Percentiles rank a stretch among this genome's conserved stretches.
These are phyloP conservation scores for Patella caerulea DNA, from an alignment of 2,888 invertebrate species.

Conservation along the genomic window DNA sequence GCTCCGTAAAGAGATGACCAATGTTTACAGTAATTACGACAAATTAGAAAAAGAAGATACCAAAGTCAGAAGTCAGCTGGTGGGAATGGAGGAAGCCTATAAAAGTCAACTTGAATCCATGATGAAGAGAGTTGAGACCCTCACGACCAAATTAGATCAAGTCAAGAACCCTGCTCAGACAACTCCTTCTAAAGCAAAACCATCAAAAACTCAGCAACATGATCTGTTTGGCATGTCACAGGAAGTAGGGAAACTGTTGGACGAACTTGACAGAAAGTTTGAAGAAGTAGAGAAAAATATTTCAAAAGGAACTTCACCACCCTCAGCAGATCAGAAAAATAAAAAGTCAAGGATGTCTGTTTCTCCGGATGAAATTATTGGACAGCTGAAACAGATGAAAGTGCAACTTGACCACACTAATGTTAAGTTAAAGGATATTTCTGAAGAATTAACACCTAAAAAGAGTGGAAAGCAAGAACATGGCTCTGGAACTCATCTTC, in stretches of 20 bases:
- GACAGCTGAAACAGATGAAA: conserved; percentile 55
- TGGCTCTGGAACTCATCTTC: conserved; percentile 36
- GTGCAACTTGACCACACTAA: conserved; percentile 51
- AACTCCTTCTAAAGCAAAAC: conserved; percentile 12
- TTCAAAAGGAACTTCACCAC: background rate
- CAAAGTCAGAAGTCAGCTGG: conserved; percentile 72
- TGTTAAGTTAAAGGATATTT: conserved; percentile 48
- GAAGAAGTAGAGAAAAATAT: conserved; percentile 46
- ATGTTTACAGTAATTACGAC: conserved; percentile 46
- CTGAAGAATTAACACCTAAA: conserved; percentile 34
- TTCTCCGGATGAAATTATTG: conserved; percentile 32
- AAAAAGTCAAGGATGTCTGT: conserved; percentile 15
- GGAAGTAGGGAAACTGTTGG: conserved; percentile 52
- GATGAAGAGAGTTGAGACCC: conserved; percentile 86
- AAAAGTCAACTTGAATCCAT: conserved; percentile 79
- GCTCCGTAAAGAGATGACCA: conserved; percentile 49
- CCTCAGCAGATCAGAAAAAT: conserved; percentile 11
- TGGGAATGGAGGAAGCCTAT: conserved; percentile 76
- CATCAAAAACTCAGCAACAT: background rate
- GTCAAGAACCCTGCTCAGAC: background rate
- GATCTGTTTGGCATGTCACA: conserved; percentile 32
- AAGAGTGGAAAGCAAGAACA: conserved; percentile 26
- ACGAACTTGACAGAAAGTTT: conserved; percentile 53
- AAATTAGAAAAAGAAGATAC: conserved; percentile 46
- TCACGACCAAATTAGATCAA: conserved; percentile 81